Percentiles rank a stretch among this genome's conserved stretches.
Evolutionary conservation across 1,140 invertebrate genomes (phyloP).

Genomic region (Drosophila melanica): DNA sequence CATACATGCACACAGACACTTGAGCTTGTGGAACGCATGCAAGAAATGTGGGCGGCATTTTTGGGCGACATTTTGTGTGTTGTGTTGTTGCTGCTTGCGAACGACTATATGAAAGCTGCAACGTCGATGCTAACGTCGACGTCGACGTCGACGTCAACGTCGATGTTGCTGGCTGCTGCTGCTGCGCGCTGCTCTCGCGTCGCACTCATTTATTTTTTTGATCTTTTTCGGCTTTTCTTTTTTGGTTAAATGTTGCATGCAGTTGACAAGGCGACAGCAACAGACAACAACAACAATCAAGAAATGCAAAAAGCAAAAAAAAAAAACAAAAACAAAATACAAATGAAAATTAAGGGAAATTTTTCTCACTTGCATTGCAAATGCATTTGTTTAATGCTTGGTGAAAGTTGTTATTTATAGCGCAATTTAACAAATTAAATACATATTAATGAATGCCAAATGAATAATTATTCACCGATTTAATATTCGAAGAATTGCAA

Average conservation of each 20-base stretch:
- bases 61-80: slow-evolving; percentile 15
- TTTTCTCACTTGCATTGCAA: slow-evolving; percentile 16
- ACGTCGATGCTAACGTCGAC: slow-evolving; percentile 2
- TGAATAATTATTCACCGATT: slow-evolving; percentile 18
- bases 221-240: slow-evolving; percentile 42
- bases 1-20: slow-evolving; percentile 1
- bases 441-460: slow-evolving; percentile 19
- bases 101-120: slow-evolving; percentile 57
- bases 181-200: slow-evolving; percentile 4
- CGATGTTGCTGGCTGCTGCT: not conserved
- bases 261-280: slow-evolving; percentile 72
- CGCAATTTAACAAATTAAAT: slow-evolving; percentile 8
- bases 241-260: slow-evolving; percentile 73
- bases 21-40: slow-evolving; percentile 54
- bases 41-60: slow-evolving; percentile 45
- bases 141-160: slow-evolving; percentile 7
- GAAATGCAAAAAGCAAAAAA: slow-evolving; percentile 15
- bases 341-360: slow-evolving; percentile 47
- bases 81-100: not conserved
- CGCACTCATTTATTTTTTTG: slow-evolving; percentile 48
- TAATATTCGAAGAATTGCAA: slow-evolving; percentile 13
- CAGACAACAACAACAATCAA: slow-evolving; percentile 44
- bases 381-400: slow-evolving; percentile 18
- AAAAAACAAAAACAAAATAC: slow-evolving; percentile 4
- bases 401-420: slow-evolving; percentile 43